A percentile compares a stretch with the other conserved stretches of the same genome.
Conservation (phyloP, 1,140 invertebrate genomes). For the Trichomalopsis sarcophagae region DNA sequence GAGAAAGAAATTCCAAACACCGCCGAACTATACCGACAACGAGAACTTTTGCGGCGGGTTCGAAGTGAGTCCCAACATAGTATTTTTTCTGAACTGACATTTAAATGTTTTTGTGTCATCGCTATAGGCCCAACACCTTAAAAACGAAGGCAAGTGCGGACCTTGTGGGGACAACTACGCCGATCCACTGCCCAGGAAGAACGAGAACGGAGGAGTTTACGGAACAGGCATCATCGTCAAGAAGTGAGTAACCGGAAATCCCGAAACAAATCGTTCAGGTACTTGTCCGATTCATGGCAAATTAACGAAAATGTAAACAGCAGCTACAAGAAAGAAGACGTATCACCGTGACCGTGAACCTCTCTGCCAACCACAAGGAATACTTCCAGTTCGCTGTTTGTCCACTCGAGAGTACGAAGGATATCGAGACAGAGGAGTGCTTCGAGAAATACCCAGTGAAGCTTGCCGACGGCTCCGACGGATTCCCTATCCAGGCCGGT, state of each 20-base stretch:
- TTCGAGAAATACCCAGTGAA: conserved; percentile 71
- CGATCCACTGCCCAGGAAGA: conserved; percentile 73
- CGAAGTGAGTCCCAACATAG: not conserved
- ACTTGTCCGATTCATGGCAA: too few relatives aligned
- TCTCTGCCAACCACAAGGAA: conserved; percentile 84
- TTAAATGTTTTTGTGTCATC: too few relatives aligned
- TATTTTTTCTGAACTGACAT: too few relatives aligned
- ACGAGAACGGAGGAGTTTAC: conserved; percentile 80
- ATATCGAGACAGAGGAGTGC: conserved; percentile 76
- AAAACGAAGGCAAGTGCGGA: conserved; percentile 75
- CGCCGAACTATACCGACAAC: conserved; percentile 81
- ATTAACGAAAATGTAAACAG: too few relatives aligned
- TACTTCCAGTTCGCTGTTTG: conserved; percentile 79
- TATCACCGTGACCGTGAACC: conserved; percentile 78
- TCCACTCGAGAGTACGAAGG: conserved; percentile 67
- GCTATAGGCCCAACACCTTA: too few relatives aligned
- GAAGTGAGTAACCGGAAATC: conserved; percentile 51
- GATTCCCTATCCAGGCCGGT: conserved; percentile 8
- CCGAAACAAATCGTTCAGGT: too few relatives aligned
- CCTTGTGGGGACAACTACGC: conserved; percentile 78
- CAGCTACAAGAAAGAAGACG: conserved; percentile 17
- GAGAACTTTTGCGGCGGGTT: conserved; percentile 79
- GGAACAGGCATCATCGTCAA: conserved; percentile 76
- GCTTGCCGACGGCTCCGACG: conserved; percentile 71
- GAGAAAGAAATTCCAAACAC: conserved; percentile 83